Evolutionary conservation across 2,888 invertebrate species (phyloP).

Genomic region (Protodeltote pygarga): DNA sequence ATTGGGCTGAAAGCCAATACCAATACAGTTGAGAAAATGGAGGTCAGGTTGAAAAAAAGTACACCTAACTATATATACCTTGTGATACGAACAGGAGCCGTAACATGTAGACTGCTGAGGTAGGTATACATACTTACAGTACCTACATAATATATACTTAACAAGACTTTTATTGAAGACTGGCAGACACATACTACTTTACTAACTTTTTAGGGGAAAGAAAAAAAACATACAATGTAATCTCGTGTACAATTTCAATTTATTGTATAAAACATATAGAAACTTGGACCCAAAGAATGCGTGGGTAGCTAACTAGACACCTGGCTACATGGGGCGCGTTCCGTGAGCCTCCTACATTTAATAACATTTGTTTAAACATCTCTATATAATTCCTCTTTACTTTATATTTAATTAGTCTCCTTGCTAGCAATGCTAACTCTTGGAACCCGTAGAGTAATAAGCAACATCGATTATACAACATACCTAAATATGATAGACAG

Average conservation of each 20-base stretch:
- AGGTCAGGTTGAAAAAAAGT: too few relatives aligned
- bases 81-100: too few relatives aligned
- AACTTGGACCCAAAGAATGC: constrained; percentile 48
- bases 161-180: neutral
- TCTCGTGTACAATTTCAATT: constrained; percentile 13
- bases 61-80: too few relatives aligned
- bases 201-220: neutral
- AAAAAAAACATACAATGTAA: constrained; percentile 24
- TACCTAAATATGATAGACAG: neutral
- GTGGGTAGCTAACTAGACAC: constrained; percentile 30
- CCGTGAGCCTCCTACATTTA: constrained; percentile 7
- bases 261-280: constrained; percentile 43
- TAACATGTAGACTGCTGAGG: too few relatives aligned
- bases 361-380: neutral
- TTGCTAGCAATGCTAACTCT: constrained; percentile 28
- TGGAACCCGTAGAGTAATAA: constrained; percentile 22
- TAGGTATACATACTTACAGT: too few relatives aligned
- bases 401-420: constrained; percentile 25
- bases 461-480: constrained; percentile 8
- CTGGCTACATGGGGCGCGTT: constrained; percentile 9
- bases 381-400: constrained; percentile 6
- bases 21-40: too few relatives aligned
- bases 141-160: too few relatives aligned
- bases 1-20: too few relatives aligned
- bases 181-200: neutral